Evolutionary conservation across 1,140 invertebrate genomes (phyloP), one percentile per base, ranked within the genome.

Genomic region (Drosophila bocqueti): DNA sequence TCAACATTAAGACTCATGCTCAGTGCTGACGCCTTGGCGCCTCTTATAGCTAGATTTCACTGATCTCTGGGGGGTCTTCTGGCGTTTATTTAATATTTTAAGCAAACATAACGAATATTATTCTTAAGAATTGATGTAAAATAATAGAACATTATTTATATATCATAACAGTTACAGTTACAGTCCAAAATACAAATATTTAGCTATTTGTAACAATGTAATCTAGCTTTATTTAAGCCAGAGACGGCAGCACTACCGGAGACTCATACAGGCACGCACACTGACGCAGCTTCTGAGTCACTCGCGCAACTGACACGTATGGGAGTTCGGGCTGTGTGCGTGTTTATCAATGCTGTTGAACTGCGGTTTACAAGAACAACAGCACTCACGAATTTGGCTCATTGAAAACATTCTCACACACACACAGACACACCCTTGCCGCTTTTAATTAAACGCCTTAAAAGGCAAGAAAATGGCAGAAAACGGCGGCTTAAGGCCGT

Each of bases 301-400:
- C 50, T 50, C 47, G 74, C 40, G 73, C 55, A 50, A 15, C 36
- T 77, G 65, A 71, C 69, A 69, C 65, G 69, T 71, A 71, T 73
- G 65, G 69, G 50, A 49, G 69, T 42, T 57, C 40, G 26, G 74
- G 38, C 16, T 49, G 55, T 77, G 57, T 59, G 58, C 18, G 57
- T 47, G 75, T 77, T 77, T 78, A 62, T 78, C 75, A 78, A 78
- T 77, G 75, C 75, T 78, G 74, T 62, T 78, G 64, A 78, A 78
- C 74, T 78, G 75, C 75, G 75, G 74, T 69, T 77, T 43, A 62
- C 64, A 68, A 61, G 36, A 77, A 69, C 54, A 76, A 76, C 34
- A 47, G 16, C 26, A 36, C 24, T 45, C 63, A 69, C 38, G 8
- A 43, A 62, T 77, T 57, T 54, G 59, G 57, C 65, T 78, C 74